phyloP scores from a whole-genome alignment of 2,113 vertebrate species.

The Paraplagusia blochii region DNA sequence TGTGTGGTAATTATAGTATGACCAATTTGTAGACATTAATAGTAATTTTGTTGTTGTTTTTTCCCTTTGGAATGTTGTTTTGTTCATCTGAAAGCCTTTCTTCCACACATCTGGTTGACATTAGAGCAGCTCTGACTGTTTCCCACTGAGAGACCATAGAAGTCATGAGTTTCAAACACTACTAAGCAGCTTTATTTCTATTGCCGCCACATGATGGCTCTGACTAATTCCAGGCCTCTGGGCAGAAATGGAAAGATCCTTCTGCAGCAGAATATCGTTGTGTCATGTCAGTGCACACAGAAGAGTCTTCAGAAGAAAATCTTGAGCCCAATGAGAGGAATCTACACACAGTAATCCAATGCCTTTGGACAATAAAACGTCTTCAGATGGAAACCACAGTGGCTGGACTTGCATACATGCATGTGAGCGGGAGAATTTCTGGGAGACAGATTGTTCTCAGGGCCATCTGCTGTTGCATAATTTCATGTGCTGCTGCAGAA shows the following conservation, averaged over 20 bases:
- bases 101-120: conserved; percentile 49
- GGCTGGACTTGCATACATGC: background rate
- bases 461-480: conserved; percentile 29
- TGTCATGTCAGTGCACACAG: conserved; percentile 23
- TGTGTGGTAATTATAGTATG: too few relatives aligned
- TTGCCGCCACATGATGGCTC: conserved; percentile 8
- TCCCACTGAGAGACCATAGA: background rate
- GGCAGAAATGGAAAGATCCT: background rate
- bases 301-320: conserved; percentile 5
- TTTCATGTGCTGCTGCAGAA: background rate
- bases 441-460: conserved; percentile 7
- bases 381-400: too few relatives aligned
- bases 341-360: conserved; percentile 3
- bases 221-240: background rate
- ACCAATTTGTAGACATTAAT: too few relatives aligned
- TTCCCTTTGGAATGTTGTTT: background rate
- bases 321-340: background rate
- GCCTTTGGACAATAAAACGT: too few relatives aligned
- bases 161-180: conserved; percentile 18
- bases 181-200: conserved; percentile 2
- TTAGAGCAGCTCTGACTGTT: conserved; percentile 18
- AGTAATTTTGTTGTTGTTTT: too few relatives aligned
- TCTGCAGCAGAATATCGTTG: conserved; percentile 11
- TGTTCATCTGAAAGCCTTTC: conserved; percentile 10
- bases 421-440: conserved; percentile 3